phyloP scores from a whole-genome alignment of 2,113 vertebrate genomes.

The Chloropsis cyanopogon region DNA sequence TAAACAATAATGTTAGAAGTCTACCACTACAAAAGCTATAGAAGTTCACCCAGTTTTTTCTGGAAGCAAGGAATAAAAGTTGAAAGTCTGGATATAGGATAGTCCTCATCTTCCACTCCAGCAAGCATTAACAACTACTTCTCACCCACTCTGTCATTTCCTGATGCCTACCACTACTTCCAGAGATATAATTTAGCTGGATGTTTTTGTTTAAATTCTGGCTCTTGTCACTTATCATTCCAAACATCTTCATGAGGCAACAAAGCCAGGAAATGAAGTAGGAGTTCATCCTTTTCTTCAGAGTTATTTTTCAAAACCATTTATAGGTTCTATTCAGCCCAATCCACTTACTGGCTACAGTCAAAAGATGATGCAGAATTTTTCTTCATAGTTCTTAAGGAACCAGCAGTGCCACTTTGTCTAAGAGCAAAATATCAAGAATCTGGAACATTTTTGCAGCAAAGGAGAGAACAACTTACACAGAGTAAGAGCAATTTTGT shows the following conservation, averaged over 20 bases:
- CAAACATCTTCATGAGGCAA: constrained; percentile 4
- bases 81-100: not conserved
- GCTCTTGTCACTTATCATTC: not conserved
- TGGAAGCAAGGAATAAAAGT: not conserved
- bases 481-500: not conserved
- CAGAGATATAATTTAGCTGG: constrained; percentile 20
- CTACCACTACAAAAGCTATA: not conserved
- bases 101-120: constrained; percentile 8
- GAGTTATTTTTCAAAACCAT: not conserved
- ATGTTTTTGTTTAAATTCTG: constrained; percentile 32
- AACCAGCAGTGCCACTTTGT: not conserved
- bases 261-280: not conserved
- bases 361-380: not conserved
- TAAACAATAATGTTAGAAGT: not conserved
- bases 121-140: not conserved
- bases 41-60: not conserved
- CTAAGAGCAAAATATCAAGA: not conserved
- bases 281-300: not conserved
- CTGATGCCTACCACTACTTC: not conserved
- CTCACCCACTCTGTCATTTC: constrained; percentile 11
- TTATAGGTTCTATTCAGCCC: not conserved
- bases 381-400: not conserved
- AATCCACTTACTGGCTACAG: not conserved
- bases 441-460: not conserved
- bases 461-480: not conserved